Percentiles rank a stretch among this genome's conserved stretches.
These are phyloP conservation scores for Microcebus jonahi DNA, from an alignment of 2,113 vertebrate genomes.

Conservation along the genomic window DNA sequence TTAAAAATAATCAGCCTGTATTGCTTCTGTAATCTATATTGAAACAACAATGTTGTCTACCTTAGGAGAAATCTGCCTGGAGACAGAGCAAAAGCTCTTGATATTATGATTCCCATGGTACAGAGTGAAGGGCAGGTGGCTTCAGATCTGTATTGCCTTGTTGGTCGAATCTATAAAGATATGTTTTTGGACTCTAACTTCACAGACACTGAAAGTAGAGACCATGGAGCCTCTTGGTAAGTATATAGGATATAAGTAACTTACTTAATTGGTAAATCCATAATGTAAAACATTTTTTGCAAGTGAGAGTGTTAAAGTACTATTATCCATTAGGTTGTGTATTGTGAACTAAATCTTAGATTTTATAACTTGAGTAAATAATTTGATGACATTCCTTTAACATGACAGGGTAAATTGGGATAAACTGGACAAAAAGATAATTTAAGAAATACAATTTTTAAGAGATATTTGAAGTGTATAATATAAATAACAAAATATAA, in stretches of 20 bases:
- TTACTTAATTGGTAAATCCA: not conserved
- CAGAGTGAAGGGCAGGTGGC: slow-evolving; percentile 94
- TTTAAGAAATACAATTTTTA: not conserved
- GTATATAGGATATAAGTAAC: slow-evolving; percentile 37
- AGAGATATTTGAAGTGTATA: not conserved
- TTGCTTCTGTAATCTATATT: slow-evolving; percentile 15
- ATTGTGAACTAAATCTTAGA: not conserved
- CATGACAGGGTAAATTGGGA: not conserved
- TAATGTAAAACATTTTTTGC: not conserved
- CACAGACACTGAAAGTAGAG: slow-evolving; percentile 91
- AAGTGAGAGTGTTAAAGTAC: not conserved
- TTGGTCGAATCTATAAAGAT: slow-evolving; percentile 98
- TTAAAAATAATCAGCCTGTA: not conserved
- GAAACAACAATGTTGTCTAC: slow-evolving; percentile 49
- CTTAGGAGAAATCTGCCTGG: slow-evolving; percentile 93
- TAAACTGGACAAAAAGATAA: not conserved
- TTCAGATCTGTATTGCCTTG: slow-evolving; percentile 97
- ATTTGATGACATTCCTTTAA: slow-evolving; percentile 27
- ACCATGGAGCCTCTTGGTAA: slow-evolving; percentile 93
- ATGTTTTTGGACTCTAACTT: slow-evolving; percentile 97
- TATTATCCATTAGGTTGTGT: not conserved
- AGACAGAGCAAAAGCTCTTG: slow-evolving; percentile 95
- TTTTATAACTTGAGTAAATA: slow-evolving; percentile 12
- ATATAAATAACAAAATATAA: not conserved
- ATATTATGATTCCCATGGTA: slow-evolving; percentile 96